These are phyloP conservation scores for Andricus curvator DNA, from an alignment of 2,888 invertebrate genomes.

Conservation along the genomic window DNA sequence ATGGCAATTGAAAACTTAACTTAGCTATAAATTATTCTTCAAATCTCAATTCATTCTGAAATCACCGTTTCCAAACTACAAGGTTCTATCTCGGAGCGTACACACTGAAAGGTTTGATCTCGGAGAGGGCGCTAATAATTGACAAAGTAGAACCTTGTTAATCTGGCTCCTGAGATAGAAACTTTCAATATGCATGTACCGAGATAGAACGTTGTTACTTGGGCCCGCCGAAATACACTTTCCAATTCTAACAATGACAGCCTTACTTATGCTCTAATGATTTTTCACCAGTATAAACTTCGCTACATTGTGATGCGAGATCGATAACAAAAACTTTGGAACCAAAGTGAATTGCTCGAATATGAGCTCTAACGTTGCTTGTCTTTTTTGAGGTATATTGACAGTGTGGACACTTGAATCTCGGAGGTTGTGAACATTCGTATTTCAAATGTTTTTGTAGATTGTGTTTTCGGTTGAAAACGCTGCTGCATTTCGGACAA, in stretches of 20 bases:
- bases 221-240: neutral
- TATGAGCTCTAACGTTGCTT: constrained; percentile 70
- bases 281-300: neutral
- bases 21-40: too few species aligned
- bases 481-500: constrained; percentile 69
- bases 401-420: constrained; percentile 76
- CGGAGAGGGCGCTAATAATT: too few species aligned
- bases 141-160: too few species aligned
- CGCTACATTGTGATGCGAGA: constrained; percentile 44
- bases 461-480: constrained; percentile 69
- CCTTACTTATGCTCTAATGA: neutral
- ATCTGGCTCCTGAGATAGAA: too few species aligned
- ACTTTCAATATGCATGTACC: too few species aligned
- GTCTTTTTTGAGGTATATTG: constrained; percentile 65
- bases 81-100: too few species aligned
- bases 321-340: constrained; percentile 66
- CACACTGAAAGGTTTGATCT: too few species aligned
- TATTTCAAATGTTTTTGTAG: constrained; percentile 72
- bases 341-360: constrained; percentile 65
- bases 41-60: too few species aligned
- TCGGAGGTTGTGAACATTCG: constrained; percentile 75
- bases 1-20: too few species aligned
- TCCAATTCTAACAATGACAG: neutral
- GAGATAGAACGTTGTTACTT: too few species aligned
- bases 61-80: neutral